Base-by-base conservation (phyloP, 2,888 invertebrate genomes). In the Erebia aethiops region DNA sequence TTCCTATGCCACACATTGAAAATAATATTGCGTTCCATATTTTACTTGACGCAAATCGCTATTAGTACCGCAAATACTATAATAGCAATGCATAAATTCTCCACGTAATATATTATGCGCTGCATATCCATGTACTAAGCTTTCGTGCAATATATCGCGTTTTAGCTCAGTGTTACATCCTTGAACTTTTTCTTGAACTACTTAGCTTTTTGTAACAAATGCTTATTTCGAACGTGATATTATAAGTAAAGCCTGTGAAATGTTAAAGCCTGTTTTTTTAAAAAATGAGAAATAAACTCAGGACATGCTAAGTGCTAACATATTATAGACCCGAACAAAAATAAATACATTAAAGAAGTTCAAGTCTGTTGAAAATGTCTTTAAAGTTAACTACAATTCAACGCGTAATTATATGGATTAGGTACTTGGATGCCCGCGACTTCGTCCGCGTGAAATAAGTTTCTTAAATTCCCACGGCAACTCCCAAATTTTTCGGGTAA, bases 91-190 rank as follows among this genome's bases (percentile, higher is more conserved):
- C 49, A 62, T 62, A 49, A 60, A 60, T 62, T 46, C 49, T 3
- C 10, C 46, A 18, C 46, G 62, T 62, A 62, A 14, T 49, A 21
- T 35, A 7, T 35, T 35, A 35, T n/a, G 49, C 46, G 18, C 3
- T 61, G 35, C 7, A 7, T 35, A 35, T 7, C 2, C n/a, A n/a
- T n/a, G n/a, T 7, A 16, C 62, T 49, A 62, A 62, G 62, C 62
- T 62, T 57, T 46, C 62, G 62, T 62, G 62, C 21, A 13, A 60
- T 49, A 49, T 62, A 62, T 62, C 62, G 62, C 49, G 56, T 21
- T 18, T 57, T 13, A 26, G 62, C 49, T 49, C 21, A 21, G 46
- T 18, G 21, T 62, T 62, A 21, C 49, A 26, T 46, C 62, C 62
- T 62, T 62, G 62, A 61, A 61, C 61, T 61, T 61, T 61, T 61